phyloP scores from a whole-genome alignment of 2,888 invertebrate species.

The Tipula helvola region DNA sequence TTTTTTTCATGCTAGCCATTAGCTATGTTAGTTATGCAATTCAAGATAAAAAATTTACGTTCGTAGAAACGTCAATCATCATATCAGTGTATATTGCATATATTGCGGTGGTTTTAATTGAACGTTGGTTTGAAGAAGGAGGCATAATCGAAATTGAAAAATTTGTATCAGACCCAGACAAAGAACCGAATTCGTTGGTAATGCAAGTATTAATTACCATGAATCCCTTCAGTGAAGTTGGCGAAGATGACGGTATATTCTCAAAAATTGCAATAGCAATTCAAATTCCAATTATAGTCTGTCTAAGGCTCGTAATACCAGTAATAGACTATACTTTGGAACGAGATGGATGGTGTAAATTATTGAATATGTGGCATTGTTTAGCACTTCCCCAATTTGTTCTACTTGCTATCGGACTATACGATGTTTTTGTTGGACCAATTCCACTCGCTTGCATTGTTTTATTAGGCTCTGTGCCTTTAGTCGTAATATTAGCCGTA shows the following conservation, averaged over 20 bases:
- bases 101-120: conserved; percentile 20
- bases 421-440: rapidly evolving
- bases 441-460: neutral
- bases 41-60: conserved; percentile 17
- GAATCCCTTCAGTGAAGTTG: conserved; percentile 15
- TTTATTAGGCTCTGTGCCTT: neutral
- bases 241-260: conserved; percentile 11
- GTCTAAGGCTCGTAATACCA: conserved; percentile 42
- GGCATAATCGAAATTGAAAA: neutral
- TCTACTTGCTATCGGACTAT: neutral
- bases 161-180: neutral
- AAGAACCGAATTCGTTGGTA: conserved; percentile 10
- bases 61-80: conserved; percentile 15
- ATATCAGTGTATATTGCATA: conserved; percentile 20
- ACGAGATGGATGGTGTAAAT: conserved; percentile 44
- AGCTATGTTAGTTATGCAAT: conserved; percentile 20
- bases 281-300: conserved; percentile 36
- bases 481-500: neutral
- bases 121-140: conserved; percentile 18
- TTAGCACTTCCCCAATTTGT: conserved; percentile 32
- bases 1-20: conserved; percentile 21
- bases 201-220: conserved; percentile 13
- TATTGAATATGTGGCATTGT: conserved; percentile 41
- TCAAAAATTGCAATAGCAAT: conserved; percentile 13
- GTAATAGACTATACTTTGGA: conserved; percentile 39